A percentile compares a stretch with the other conserved stretches of the same genome.
These are phyloP conservation scores for Botia almorhae DNA, from an alignment of 2,797 vertebrate genomes.

Conservation along the genomic window DNA sequence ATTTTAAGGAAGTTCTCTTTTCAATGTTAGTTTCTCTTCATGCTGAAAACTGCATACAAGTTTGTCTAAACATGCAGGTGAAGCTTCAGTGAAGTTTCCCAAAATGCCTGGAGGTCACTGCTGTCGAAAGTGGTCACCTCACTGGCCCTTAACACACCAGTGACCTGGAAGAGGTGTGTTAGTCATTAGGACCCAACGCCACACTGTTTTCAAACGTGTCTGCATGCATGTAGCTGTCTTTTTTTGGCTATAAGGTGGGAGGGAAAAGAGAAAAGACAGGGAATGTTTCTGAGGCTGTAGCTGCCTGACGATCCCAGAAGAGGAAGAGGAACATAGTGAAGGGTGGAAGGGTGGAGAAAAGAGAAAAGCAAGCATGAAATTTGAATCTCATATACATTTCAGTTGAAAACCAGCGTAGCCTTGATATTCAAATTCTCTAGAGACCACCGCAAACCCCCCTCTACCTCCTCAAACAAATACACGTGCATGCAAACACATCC, in stretches of 20 bases:
- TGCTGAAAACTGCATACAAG: too few species aligned
- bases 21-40: too few species aligned
- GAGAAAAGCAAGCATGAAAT: constrained; percentile 70
- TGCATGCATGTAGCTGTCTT: constrained; percentile 5
- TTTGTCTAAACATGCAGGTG: too few species aligned
- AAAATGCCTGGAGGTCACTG: too few species aligned
- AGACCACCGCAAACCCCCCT: constrained; percentile 61
- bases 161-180: background rate
- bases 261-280: constrained; percentile 36
- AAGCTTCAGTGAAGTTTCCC: too few species aligned
- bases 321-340: constrained; percentile 50
- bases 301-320: constrained; percentile 69
- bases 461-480: constrained; percentile 36
- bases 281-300: constrained; percentile 53
- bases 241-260: constrained; percentile 20
- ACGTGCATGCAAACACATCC: constrained; percentile 29
- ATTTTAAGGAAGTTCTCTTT: too few species aligned
- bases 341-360: constrained; percentile 53
- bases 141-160: background rate
- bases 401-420: constrained; percentile 80
- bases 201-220: constrained; percentile 27
- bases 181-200: background rate
- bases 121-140: too few species aligned
- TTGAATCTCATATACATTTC: constrained; percentile 84
- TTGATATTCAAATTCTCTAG: constrained; percentile 76